Base-by-base conservation (phyloP, 2,888 invertebrate species). In the Tupiocoris notatus region DNA sequence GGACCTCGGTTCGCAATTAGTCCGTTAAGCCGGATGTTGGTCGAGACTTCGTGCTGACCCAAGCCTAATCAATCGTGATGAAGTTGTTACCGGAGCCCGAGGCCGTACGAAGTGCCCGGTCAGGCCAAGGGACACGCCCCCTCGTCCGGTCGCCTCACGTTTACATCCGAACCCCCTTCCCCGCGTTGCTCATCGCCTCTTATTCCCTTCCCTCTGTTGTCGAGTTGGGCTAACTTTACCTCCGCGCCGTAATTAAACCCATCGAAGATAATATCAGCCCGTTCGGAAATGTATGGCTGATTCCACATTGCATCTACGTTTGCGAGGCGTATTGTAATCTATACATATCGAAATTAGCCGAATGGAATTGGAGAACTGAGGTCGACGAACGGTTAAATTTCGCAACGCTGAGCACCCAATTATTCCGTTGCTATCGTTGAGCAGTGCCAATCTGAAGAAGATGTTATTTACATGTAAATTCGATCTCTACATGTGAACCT, bases 41-140 rank as follows among this genome's bases (percentile, higher is more conserved):
- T 59, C 59, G 59, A 18, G 63, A 73, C 73, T 73, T 73, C 73
- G 73, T 73, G 73, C 73, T 62, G 73, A 73, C 73, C 73, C 73
- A 73, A 54, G 63, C 73, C 73, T 73, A 73, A 73, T 73, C 73
- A 73, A 73, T 73, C 73, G 73, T 73, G 73, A 73, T 63, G 73
- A 73, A 62, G 73, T 73, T 73, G 63, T 73, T 73, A 73, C 39
- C 39, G 39, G 39, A 39, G 73, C 70, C 67, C 20, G 21, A n/a
- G 21, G 59, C 17, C 17, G 25, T 22, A 12, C 70, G 59, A 39
- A n/a, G 6, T 39, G 12, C 39, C 39, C 39, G 39, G 39, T 39
- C 39, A 59, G 70, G 70, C 70, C 54, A 59, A 59, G 59, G 39
- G 25, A 70, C 70, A 70, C 70, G 70, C 70, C 70, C 25, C 70